Conservation (phyloP, 1,140 invertebrate genomes). For the Anthonomus grandis region DNA sequence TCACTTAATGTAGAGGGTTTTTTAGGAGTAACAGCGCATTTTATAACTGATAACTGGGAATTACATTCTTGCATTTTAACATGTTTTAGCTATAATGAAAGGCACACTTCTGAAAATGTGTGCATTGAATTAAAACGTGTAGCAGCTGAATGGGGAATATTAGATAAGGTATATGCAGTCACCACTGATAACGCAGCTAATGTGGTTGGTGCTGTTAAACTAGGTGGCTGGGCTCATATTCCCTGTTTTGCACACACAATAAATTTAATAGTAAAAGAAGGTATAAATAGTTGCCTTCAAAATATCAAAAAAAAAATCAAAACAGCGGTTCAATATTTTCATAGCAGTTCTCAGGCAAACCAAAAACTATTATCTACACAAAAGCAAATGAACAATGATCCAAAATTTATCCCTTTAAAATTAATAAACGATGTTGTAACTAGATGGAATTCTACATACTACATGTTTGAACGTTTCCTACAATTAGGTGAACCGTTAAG, state of each 20-base stretch:
- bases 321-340: slow-evolving; percentile 29
- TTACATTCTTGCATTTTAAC: slow-evolving; percentile 5
- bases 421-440: slow-evolving; percentile 24
- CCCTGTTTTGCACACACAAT: slow-evolving; percentile 42
- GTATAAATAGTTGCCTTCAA: slow-evolving; percentile 15
- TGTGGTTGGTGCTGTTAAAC: slow-evolving; percentile 3
- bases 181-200: slow-evolving; percentile 5
- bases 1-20: slow-evolving; percentile 1
- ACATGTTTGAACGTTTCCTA: slow-evolving; percentile 30
- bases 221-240: slow-evolving; percentile 25
- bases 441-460: slow-evolving; percentile 33
- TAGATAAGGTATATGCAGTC: slow-evolving; percentile 9
- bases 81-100: slow-evolving; percentile 5
- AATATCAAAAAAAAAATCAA: slow-evolving; percentile 31
- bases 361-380: slow-evolving; percentile 24
- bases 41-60: slow-evolving; percentile 4
- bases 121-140: slow-evolving; percentile 4
- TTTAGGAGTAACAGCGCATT: slow-evolving; percentile 1
- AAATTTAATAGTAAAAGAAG: slow-evolving; percentile 38
- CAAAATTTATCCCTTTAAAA: slow-evolving; percentile 26
- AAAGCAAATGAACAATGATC: slow-evolving; percentile 26
- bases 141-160: slow-evolving; percentile 12
- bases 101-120: slow-evolving; percentile 6
- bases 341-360: slow-evolving; percentile 19
- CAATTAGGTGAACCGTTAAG: slow-evolving; percentile 28